Percentiles rank a stretch among this genome's conserved stretches.
Conservation (phyloP, 2,888 invertebrate genomes). For the Sceliomorpha sp. region DNA sequence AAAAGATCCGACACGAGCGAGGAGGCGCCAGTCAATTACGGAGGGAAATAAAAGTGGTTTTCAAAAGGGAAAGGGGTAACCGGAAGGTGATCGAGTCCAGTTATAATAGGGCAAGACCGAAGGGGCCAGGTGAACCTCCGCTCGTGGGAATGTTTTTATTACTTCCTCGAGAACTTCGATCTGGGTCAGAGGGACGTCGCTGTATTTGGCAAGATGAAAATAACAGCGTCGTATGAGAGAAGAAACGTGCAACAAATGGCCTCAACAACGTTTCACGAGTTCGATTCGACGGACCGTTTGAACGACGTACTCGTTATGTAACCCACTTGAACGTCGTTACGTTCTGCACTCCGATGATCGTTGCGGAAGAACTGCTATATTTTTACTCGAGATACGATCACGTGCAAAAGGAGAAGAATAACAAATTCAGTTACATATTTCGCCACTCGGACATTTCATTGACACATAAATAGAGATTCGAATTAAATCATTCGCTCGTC, state of each 20-base stretch:
- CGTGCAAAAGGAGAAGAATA: too few species aligned
- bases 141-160: conserved; percentile 31
- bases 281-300: too few species aligned
- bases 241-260: conserved; percentile 20
- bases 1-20: conserved; percentile 29
- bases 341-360: too few species aligned
- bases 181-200: conserved; percentile 25
- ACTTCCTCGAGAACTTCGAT: conserved; percentile 32
- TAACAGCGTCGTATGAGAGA: not conserved
- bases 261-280: too few species aligned
- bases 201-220: conserved; percentile 3
- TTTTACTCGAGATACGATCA: too few species aligned
- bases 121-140: conserved; percentile 25
- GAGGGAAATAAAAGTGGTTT: conserved; percentile 22
- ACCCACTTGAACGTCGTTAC: too few species aligned
- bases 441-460: too few species aligned
- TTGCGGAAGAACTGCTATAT: too few species aligned
- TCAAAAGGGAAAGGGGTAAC: conserved; percentile 21
- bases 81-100: conserved; percentile 28
- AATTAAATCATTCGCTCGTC: too few species aligned
- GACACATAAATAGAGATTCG: too few species aligned
- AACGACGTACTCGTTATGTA: too few species aligned
- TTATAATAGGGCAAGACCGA: conserved; percentile 14
- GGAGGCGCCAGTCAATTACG: conserved; percentile 1
- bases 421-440: too few species aligned